Evolutionary conservation across 37 sponge, comb jelly and placozoan species (phyloP).

Genomic region (Aplysina aerophoba): DNA sequence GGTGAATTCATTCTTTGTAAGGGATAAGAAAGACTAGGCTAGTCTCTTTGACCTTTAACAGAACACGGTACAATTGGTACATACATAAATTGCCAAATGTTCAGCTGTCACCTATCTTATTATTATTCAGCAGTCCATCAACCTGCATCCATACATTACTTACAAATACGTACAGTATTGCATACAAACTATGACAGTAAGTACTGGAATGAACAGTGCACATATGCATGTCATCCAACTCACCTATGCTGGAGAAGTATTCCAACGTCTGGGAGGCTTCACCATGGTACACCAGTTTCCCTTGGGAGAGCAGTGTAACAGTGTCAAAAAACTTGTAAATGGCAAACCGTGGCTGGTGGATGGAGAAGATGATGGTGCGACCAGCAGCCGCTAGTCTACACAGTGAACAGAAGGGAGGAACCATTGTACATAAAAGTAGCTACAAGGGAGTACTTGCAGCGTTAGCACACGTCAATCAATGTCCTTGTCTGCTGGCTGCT

Average conservation of each 20-base stretch:
- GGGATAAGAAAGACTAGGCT: too few relatives aligned
- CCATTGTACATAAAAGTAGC: background rate
- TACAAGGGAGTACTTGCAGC: too few relatives aligned
- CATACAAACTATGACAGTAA: background rate
- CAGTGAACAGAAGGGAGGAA: background rate
- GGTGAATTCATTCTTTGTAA: too few relatives aligned
- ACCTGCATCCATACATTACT: background rate
- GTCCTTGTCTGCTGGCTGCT: too few relatives aligned
- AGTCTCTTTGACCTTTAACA: too few relatives aligned
- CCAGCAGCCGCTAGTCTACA: slow-evolving; percentile 20
- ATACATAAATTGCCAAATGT: too few relatives aligned
- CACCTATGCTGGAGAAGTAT: slow-evolving; percentile 43
- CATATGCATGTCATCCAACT: background rate
- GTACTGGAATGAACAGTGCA: background rate
- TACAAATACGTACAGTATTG: background rate
- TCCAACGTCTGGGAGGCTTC: slow-evolving; percentile 31
- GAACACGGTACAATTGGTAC: too few relatives aligned
- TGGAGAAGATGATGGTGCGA: slow-evolving; percentile 44
- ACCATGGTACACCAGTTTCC: slow-evolving; percentile 62
- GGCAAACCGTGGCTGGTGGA: slow-evolving; percentile 57
- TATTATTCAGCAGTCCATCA: too few relatives aligned
- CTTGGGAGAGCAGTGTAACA: slow-evolving; percentile 56
- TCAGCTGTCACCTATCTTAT: too few relatives aligned
- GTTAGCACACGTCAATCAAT: too few relatives aligned
- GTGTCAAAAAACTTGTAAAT: slow-evolving; percentile 66